These are phyloP conservation scores for Portunus trituberculatus DNA, from an alignment of 1,140 invertebrate genomes.

Conservation along the genomic window DNA sequence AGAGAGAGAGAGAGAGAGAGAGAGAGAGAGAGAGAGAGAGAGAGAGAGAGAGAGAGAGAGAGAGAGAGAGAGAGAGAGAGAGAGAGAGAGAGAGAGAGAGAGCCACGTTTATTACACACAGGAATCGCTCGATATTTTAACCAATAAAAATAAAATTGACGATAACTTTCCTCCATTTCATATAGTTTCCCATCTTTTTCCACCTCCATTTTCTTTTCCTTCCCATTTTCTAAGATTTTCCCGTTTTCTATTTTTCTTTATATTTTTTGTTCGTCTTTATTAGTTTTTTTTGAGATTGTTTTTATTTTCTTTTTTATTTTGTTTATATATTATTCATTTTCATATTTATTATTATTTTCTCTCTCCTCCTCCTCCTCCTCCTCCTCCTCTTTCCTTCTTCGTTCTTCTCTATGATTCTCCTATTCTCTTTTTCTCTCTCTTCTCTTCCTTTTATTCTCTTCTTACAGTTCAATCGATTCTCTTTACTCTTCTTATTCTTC, in stretches of 20 bases:
- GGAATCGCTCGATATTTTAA: not conserved
- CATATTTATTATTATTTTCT: too few relatives aligned
- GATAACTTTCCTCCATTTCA: not conserved
- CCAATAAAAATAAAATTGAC: not conserved
- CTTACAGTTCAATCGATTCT: not conserved
- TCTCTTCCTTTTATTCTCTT: not conserved
- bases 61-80: constrained; percentile 39
- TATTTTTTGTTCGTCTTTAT: not conserved
- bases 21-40: not conserved
- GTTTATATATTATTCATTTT: too few relatives aligned
- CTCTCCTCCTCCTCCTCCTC: too few relatives aligned
- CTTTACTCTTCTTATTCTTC: not conserved
- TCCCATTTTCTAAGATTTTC: not conserved
- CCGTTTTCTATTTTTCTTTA: not conserved
- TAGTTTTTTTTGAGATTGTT: too few relatives aligned
- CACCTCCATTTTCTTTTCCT: too few relatives aligned
- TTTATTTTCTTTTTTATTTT: too few relatives aligned
- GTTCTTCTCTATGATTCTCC: too few relatives aligned
- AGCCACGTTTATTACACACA: not conserved
- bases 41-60: constrained; percentile 31
- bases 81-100: constrained; percentile 1
- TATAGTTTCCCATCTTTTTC: not conserved
- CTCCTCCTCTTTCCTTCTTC: too few relatives aligned
- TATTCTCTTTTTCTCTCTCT: too few relatives aligned
- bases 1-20: not conserved